These are phyloP conservation scores for Cabera pusaria DNA, from an alignment of 2,888 invertebrate genomes.

Conservation along the genomic window DNA sequence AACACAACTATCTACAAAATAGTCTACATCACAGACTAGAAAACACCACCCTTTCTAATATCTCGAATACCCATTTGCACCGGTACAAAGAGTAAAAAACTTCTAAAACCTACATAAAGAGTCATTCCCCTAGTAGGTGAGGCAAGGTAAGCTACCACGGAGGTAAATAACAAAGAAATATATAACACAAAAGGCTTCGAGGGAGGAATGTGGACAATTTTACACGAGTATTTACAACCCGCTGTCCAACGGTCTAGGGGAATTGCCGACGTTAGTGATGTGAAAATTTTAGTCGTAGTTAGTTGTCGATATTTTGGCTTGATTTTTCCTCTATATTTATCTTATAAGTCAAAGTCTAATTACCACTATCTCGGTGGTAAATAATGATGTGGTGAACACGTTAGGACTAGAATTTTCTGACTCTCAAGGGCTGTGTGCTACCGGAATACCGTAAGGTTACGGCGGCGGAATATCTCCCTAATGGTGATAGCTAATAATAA, in stretches of 20 bases:
- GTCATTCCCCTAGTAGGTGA: constrained; percentile 28
- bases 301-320: constrained; percentile 16
- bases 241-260: constrained; percentile 82
- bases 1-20: too few species aligned
- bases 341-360: too few species aligned
- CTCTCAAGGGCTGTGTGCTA: too few species aligned
- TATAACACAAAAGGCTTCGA: constrained; percentile 74
- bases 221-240: constrained; percentile 83
- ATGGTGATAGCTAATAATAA: too few species aligned
- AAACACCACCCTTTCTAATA: constrained; percentile 16
- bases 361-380: too few species aligned
- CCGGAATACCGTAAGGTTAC: too few species aligned
- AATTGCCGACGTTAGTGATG: constrained; percentile 61
- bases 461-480: too few species aligned
- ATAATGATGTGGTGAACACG: too few species aligned
- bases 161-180: constrained; percentile 81
- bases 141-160: constrained; percentile 34
- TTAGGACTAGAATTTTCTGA: too few species aligned
- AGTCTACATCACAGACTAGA: too few species aligned
- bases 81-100: constrained; percentile 18
- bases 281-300: constrained; percentile 23
- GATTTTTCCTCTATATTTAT: too few species aligned
- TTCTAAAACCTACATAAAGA: constrained; percentile 25
- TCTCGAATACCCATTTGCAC: constrained; percentile 23
- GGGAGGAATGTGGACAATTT: constrained; percentile 82